These are phyloP conservation scores for Pantherophis guttatus DNA, from an alignment of 2,113 vertebrate species.

Conservation along the genomic window DNA sequence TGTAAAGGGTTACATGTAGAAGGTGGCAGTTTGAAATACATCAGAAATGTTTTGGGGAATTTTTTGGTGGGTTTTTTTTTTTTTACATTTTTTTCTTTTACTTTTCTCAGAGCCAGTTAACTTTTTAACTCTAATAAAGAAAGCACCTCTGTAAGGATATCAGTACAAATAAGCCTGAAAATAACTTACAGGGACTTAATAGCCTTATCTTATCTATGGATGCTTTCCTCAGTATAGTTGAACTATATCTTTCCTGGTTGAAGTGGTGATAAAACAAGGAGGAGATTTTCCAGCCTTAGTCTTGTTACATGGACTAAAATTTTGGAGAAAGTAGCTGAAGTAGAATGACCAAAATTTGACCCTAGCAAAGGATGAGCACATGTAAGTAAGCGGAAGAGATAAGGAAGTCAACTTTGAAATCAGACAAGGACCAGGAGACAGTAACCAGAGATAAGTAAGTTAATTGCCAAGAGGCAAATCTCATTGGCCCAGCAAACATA, in stretches of 20 bases:
- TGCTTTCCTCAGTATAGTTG: not conserved
- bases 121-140: not conserved
- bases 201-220: not conserved
- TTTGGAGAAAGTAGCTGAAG: not conserved
- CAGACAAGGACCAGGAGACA: not conserved
- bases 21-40: not conserved
- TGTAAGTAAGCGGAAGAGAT: not conserved
- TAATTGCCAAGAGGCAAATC: not conserved
- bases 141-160: not conserved
- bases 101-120: not conserved
- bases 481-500: not conserved
- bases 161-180: not conserved
- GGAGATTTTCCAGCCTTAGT: not conserved
- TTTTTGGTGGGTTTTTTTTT: not conserved
- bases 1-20: not conserved
- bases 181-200: not conserved
- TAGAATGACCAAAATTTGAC: not conserved
- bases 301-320: not conserved
- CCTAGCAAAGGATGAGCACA: not conserved
- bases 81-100: not conserved
- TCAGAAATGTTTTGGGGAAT: not conserved
- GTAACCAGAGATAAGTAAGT: not conserved
- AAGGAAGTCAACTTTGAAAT: not conserved
- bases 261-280: not conserved
- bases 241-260: not conserved